These are phyloP conservation scores for Cantharis rustica DNA, from an alignment of 2,888 invertebrate genomes.

Conservation along the genomic window DNA sequence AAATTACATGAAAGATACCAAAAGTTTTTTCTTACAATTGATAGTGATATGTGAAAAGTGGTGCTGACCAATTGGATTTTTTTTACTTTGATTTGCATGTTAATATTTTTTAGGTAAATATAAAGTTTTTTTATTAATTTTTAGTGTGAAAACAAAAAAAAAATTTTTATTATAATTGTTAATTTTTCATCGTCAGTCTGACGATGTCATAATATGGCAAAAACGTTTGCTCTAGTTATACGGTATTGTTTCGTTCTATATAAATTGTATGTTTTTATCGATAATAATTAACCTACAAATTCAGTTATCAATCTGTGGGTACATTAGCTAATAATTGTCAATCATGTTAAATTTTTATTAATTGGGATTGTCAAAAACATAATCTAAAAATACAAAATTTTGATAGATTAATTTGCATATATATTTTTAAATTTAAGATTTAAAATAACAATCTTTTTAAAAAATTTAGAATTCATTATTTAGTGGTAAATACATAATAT, in stretches of 20 bases:
- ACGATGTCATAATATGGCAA: background rate
- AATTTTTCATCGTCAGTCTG: no score
- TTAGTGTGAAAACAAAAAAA: background rate
- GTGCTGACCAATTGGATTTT: background rate
- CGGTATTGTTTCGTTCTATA: no score
- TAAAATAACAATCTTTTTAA: no score
- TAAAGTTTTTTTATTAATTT: background rate
- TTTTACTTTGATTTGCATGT: background rate
- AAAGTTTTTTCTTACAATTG: background rate
- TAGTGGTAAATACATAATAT: no score
- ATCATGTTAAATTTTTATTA: background rate
- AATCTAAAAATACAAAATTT: no score
- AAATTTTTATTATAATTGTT: no score
- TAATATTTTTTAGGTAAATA: background rate
- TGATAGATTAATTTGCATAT: no score
- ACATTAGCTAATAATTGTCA: background rate
- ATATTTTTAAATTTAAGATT: no score
- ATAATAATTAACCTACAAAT: no score
- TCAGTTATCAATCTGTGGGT: no score
- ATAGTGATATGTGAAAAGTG: background rate
- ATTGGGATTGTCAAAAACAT: background rate
- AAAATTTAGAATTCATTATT: no score
- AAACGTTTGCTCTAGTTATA: background rate
- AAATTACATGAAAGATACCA: background rate
- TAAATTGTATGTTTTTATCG: background rate